Base-by-base conservation (phyloP, 2,797 vertebrate genomes). In the Sebastes goodei region DNA sequence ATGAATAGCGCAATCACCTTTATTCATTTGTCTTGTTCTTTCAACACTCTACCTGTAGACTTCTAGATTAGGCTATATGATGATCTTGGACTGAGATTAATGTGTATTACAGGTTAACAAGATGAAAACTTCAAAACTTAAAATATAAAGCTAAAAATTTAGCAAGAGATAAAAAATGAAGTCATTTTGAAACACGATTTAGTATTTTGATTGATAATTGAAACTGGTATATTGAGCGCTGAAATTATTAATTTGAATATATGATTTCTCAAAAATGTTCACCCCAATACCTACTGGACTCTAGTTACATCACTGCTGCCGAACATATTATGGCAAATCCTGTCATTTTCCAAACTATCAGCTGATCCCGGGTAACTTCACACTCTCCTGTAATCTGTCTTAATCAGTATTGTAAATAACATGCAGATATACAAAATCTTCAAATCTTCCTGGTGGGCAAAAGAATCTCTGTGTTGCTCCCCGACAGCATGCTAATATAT, bases 401-500 rank as follows among this genome's bases (percentile, higher is more conserved):
- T 82, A 72, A 88, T 76, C 87, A 75, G 85, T 91, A 67, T 83
- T 95, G 91, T 95, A 95, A 92, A 95, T 94, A 94, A 91, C 78
- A 62, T 81, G 81, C 90, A 87, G 63, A 80, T 89, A 83, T 82
- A 86, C 79, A 80, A 83, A 76, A 78, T 88, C 80, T 88, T 84
- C 86, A 86, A 91, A 87, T 91, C 92, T 91, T 93, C 89, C 89
- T 61, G 70, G 82, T 83, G 81, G 86, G 89, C 86, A 84, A 76
- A 88, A 84, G 42, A 84, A 78, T 76, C 62, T 76, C 59, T 52
- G 71, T 78, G 76, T 89, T 85, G 56, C 78, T 89, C 78, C 72
- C 80, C 85, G 91, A 93, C 86, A 91, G 95, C 94, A 95, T 96
- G 95, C 92, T 89, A 62, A 84, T 87, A 92, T 93, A 93, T 82